These are phyloP conservation scores for Miichthys miiuy DNA, from an alignment of 2,797 vertebrate genomes.

Conservation along the genomic window DNA sequence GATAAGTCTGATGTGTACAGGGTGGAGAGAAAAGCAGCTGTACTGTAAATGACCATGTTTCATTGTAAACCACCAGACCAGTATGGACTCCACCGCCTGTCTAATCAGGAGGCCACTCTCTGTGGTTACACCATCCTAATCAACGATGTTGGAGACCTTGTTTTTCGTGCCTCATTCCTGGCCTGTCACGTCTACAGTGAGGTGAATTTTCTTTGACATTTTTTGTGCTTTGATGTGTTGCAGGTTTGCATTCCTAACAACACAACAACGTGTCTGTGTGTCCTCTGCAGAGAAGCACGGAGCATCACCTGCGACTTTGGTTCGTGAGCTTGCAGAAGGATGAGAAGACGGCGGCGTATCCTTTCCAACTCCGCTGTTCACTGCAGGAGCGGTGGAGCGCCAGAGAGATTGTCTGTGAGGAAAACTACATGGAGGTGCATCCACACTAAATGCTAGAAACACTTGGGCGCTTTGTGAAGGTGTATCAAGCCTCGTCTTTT, in stretches of 20 bases:
- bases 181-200: constrained; percentile 75
- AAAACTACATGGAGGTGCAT: constrained; percentile 85
- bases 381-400: constrained; percentile 66
- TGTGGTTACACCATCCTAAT: constrained; percentile 78
- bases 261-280: not conserved
- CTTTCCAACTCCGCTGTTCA: constrained; percentile 75
- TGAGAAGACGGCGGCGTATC: constrained; percentile 61
- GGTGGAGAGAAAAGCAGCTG: too few relatives aligned
- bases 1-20: too few relatives aligned
- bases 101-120: constrained; percentile 46
- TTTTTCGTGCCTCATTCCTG: constrained; percentile 79
- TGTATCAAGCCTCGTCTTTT: not conserved
- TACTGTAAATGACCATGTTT: not conserved
- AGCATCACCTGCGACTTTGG: constrained; percentile 76
- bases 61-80: constrained; percentile 55
- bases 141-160: constrained; percentile 67
- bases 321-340: constrained; percentile 72
- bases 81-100: constrained; percentile 59
- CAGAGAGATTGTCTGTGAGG: constrained; percentile 83
- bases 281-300: constrained; percentile 67
- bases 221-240: not conserved
- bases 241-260: not conserved
- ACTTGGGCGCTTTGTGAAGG: not conserved
- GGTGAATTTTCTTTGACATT: constrained; percentile 28
- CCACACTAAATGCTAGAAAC: not conserved